Evolutionary conservation across 2,113 vertebrate genomes (phyloP), one percentile per base, ranked within the genome.

Genomic region (Marmota flaviventris): DNA sequence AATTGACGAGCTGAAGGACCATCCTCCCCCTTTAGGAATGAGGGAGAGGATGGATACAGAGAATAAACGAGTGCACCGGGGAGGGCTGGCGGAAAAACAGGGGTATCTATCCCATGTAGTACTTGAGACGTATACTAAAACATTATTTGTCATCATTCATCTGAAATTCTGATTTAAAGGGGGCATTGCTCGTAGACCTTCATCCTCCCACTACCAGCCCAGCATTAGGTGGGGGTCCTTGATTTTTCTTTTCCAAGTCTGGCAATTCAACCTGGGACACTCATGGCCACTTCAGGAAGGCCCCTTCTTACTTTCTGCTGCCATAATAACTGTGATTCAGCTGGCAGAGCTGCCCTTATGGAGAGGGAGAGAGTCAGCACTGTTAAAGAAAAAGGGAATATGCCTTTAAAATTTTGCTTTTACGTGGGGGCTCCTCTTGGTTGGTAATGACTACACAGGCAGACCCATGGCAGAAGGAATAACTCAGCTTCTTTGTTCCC

Each of bases 401-500:
- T 2, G 22, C 20, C 45, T 92, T 79, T 42, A 67, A 56, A 72
- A 90, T 77, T 8, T 17, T 37, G 58, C 25, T 42, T 85, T 56
- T 18, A 17, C 56, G 24, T 37, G 29, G 27, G 17, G 45, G 53
- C 5, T 14, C 77, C 25, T 0, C 24, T 20, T n/a, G 10, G 27
- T 32, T 69, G 63, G 67, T 42, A n/a, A 39, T 14, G 58, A 7
- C 65, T 72, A 81, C n/a, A 27, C 8, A 48, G 61, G 51, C 25
- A 97, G 93, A 92, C 61, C 85, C 45, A 82, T 6, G 75, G 96
- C 20, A 72, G 77, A 86, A 97, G 86, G 85, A 97, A 82, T 16
- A 88, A 90, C n/a, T 53, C 20, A 4, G 22, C 73, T 42, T 89
- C 70, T 76, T 73, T 86, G 27, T 84, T 89, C 70, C 78, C 58